These are phyloP conservation scores for Odontophorus gujanensis DNA, from an alignment of 2,113 vertebrate species.

Conservation along the genomic window DNA sequence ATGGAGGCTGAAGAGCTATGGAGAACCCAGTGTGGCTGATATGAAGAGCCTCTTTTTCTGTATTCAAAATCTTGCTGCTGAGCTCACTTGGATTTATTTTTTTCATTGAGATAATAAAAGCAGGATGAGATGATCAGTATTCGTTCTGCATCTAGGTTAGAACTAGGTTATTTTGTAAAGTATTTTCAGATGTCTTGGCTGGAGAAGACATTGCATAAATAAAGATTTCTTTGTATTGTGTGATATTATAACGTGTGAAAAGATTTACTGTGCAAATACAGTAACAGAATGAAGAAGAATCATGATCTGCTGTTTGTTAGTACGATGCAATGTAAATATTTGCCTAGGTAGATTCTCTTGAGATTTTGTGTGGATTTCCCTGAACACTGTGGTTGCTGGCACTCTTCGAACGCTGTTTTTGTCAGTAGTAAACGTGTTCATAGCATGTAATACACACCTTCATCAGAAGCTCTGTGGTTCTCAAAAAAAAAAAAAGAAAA, in stretches of 20 bases:
- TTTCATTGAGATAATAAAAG: slow-evolving; percentile 54
- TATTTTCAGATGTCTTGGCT: slow-evolving; percentile 53
- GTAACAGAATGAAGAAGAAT: slow-evolving; percentile 46
- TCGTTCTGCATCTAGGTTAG: slow-evolving; percentile 47
- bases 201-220: slow-evolving; percentile 52
- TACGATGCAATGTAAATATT: slow-evolving; percentile 34
- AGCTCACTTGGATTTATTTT: slow-evolving; percentile 43
- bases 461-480: background rate
- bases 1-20: background rate
- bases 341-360: slow-evolving; percentile 27
- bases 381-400: background rate
- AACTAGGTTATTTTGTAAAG: slow-evolving; percentile 57
- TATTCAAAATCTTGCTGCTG: background rate
- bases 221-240: slow-evolving; percentile 40
- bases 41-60: background rate
- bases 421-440: background rate
- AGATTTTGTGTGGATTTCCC: slow-evolving; percentile 31
- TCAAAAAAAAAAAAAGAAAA: background rate
- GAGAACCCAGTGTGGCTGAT: background rate
- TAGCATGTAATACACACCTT: background rate
- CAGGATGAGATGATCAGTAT: slow-evolving; percentile 55
- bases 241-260: background rate
- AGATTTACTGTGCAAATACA: slow-evolving; percentile 64
- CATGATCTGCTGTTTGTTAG: slow-evolving; percentile 53
- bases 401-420: slow-evolving; percentile 14